phyloP scores from a whole-genome alignment of 2,113 vertebrate genomes.

The Salvelinus fontinalis region DNA sequence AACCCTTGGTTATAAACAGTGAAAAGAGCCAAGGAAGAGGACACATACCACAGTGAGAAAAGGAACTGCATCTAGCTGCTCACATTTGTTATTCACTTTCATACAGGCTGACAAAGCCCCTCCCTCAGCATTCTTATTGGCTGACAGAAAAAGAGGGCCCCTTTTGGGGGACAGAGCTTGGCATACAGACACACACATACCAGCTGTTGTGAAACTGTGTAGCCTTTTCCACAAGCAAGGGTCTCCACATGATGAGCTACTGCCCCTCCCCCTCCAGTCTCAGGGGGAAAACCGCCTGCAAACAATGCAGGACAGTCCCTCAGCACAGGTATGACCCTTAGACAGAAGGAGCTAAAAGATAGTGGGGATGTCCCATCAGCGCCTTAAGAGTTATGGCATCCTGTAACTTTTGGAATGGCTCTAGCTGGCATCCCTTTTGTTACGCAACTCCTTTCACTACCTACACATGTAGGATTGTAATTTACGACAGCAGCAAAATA shows the following conservation, averaged over 20 bases:
- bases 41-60: conserved; percentile 3
- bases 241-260: conserved; percentile 35
- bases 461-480: no score
- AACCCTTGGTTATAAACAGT: neutral
- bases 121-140: conserved; percentile 31
- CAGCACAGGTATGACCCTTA: neutral
- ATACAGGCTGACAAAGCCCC: conserved; percentile 8
- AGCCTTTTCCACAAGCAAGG: conserved; percentile 37
- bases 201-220: conserved; percentile 45
- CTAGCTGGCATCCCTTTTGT: neutral
- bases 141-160: conserved; percentile 13
- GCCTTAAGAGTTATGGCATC: neutral
- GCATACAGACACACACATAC: conserved; percentile 25
- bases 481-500: no score
- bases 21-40: neutral
- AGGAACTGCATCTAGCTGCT: neutral
- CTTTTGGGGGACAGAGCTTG: conserved; percentile 9
- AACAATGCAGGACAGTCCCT: neutral
- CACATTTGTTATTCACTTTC: conserved; percentile 16
- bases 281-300: neutral
- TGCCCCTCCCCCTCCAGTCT: conserved; percentile 1
- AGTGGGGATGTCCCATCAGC: neutral
- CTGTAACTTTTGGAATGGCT: neutral
- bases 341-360: neutral
- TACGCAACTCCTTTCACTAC: neutral